Base-by-base conservation (phyloP, 2,888 invertebrate genomes). In the Fabriciana adippe region DNA sequence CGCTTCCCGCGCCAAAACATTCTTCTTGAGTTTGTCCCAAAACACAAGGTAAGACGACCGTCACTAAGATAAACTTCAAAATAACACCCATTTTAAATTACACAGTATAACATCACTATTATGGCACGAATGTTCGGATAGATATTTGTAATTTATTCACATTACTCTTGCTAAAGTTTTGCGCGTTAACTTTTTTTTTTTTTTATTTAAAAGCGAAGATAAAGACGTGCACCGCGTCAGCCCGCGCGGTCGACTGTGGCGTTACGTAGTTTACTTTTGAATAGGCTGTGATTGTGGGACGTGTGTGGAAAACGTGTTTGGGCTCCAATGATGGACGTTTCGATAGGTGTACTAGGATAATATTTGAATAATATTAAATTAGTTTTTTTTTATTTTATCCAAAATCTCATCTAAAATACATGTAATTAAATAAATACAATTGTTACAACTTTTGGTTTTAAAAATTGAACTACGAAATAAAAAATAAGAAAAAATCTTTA, bases 1-100 rank as follows among this genome's bases (percentile, higher is more conserved):
- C 93, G 81, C 95, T 95, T 74, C 95, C 95, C 78, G 94, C 93
- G 77, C 94, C 94, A 88, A 94, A 95, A 87, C 95, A 95, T 79
- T 86, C 84, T 70, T 81, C 85, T 78, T 84, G 84, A 81, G 89
- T 89, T 83, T 92, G 91, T 76, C 89, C 89, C 76, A 87, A 87
- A 81, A 87, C 91, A 86, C 87, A 82, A 78, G 88, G 88, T 85
- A 90, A 81, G 74, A 88, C 78, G 81, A 87, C 84, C 82, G 87
- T 85, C 88, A 90, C 90, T 79, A 90, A 79, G 82, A 92, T 83
- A 76, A 90, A 84, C 79, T 82, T 81, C 75, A 85, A 80, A 79
- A 86, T 77, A 81, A 88, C 89, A 89, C 90, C 83, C 92, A 92
- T 92, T 86, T 88, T 80, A 74, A 72, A 74, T 78, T 71, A 76